Base-by-base conservation (phyloP, 2,113 vertebrate genomes). In the Actenoides hombroni region DNA sequence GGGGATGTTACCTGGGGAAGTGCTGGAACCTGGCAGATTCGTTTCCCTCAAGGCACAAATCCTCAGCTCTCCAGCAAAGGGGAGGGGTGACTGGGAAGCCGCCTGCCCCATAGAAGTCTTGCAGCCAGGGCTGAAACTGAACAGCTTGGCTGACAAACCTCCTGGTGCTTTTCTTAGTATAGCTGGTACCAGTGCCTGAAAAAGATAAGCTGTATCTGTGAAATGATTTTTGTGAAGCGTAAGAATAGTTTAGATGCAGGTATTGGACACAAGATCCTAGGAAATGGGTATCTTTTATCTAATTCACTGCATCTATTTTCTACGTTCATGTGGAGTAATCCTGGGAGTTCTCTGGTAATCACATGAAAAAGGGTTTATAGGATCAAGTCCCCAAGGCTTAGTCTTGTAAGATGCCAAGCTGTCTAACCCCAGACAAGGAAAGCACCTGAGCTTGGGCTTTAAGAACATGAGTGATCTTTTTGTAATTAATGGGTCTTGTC, bases 401-500 rank as follows among this genome's bases (percentile, higher is more conserved):
- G 90, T 65, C 69, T 71, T 78, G 3, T 86, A 88, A 93, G 73
- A 94, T 97, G 86, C 90, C 90, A 93, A 90, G 73, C 95, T 93
- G 71, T 81, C 88, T 84, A 81, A 92, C 80, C 51, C 68, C 61
- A 57, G 80, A 35, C 24, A 83, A 90, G 64, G 83, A 93, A 93
- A 88, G 56, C 86, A 96, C 80, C 77, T 81, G 92, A 96, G 68
- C 82, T 67, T 80, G 75, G 73, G 24, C 73, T 88, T 77, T 83
- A 88, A 88, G 83, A 94, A 75, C 56, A 54, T 33, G 53, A 86
- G 53, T 79, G 83, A 86, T 94, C 60, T 81, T 83, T 86, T 81
- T 49, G 76, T 90, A 92, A 61, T 90, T 93, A 95, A 86, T 96
- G 69, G 80, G 44, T 75, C 76, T 78, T 95, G 92, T 86, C 90